Base-by-base conservation (phyloP, 1,140 invertebrate genomes). In the Druon quercuslanigerum region DNA sequence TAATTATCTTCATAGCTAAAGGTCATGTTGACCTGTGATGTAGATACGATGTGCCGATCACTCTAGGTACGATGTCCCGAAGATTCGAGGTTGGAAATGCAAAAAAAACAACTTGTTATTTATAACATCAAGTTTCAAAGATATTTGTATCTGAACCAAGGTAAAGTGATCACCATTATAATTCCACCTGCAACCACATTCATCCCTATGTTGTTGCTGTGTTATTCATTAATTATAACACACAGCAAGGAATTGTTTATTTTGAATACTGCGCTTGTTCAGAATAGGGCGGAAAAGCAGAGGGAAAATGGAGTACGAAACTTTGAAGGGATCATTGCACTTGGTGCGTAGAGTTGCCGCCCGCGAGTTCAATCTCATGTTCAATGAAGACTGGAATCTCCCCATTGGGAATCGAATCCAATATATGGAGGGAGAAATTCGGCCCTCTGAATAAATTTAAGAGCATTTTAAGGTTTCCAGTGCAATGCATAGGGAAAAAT, bases 321-420 rank as follows among this genome's bases (percentile, higher is more conserved):
- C 60, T 66, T 40, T 40, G 60, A 66, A 25, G 25, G 60, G 60
- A 66, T 66, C 60, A 20, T 13, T 66, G 60, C 60, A 46, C 60
- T 66, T 66, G 60, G 60, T 20, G 14, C 60, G 25, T 40, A 40
- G 25, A 40, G 60, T 40, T 46, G 25, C 60, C 57, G 25, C 57
- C 20, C 25, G 57, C 25, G 57, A 66, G 57, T 66, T 66, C 57
- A 66, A 66, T 66, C 57, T 66, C 57, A 66, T 14, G 57, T 66
- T 40, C 46, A 66, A 66, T 66, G 57, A 66, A 25, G 57, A 33
- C 57, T 66, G 57, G 40, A 66, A 66, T 66, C 60, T 66, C 33
- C 60, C 60, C 33, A 40, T 13, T 7, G 60, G 60, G 60, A 66
- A 66, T 66, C 9, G 25, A 66, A 33, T 46, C 60, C 60, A 33